phyloP scores from a whole-genome alignment of 1,140 invertebrate species.

The Brachionus rubens region DNA sequence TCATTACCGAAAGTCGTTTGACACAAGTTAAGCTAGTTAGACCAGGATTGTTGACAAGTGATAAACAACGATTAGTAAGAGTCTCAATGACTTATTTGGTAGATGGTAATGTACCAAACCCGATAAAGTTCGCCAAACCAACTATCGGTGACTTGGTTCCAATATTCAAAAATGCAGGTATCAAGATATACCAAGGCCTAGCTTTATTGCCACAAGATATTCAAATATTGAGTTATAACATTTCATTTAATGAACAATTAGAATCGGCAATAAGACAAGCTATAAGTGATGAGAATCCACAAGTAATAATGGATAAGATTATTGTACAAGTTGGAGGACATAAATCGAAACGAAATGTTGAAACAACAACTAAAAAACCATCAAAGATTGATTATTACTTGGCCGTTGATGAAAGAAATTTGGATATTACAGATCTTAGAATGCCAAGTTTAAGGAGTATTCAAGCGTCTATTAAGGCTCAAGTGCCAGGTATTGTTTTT shows the following conservation, averaged over 20 bases:
- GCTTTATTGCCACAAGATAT: neutral
- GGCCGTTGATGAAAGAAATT: neutral
- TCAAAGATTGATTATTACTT: neutral
- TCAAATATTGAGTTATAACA: neutral
- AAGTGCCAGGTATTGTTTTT: slow-evolving; percentile 33
- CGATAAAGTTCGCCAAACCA: slow-evolving; percentile 23
- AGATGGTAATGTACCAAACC: slow-evolving; percentile 28
- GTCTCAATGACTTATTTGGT: slow-evolving; percentile 30
- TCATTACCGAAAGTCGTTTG: neutral
- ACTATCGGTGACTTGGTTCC: neutral
- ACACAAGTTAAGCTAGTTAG: neutral
- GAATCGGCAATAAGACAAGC: neutral
- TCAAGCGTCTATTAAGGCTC: neutral
- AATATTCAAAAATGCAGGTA: neutral
- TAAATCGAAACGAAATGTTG: neutral
- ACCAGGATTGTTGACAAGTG: neutral
- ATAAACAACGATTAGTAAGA: neutral
- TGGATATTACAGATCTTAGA: slow-evolving; percentile 13
- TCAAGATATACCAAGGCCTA: neutral
- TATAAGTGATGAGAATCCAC: neutral
- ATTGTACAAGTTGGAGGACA: neutral
- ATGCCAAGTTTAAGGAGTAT: neutral
- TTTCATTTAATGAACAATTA: neutral
- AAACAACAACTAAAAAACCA: neutral
- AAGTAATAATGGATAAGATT: neutral